Conservation (phyloP, 1,140 invertebrate genomes). For the Amyelois transitella region DNA sequence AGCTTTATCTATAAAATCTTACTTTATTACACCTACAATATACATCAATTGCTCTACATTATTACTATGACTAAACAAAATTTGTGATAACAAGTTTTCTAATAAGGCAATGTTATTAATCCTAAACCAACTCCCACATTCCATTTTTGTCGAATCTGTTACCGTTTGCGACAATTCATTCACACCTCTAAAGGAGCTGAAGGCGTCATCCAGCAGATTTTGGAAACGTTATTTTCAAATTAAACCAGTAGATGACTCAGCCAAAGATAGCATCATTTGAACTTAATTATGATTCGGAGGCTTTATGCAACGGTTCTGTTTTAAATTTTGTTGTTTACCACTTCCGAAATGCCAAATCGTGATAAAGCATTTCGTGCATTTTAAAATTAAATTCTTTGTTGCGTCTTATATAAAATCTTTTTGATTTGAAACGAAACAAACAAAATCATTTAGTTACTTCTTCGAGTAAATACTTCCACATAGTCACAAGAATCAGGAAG, state of each 20-base stretch:
- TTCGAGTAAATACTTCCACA: too few relatives aligned
- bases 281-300: neutral
- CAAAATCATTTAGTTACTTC: too few relatives aligned
- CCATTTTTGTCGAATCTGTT: slow-evolving; percentile 39
- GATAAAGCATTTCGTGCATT: slow-evolving; percentile 5
- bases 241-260: neutral
- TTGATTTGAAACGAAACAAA: too few relatives aligned
- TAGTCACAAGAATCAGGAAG: too few relatives aligned
- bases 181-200: slow-evolving; percentile 13
- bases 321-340: too few relatives aligned
- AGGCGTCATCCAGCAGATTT: neutral
- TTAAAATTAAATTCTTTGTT: slow-evolving; percentile 19
- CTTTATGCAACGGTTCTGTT: neutral
- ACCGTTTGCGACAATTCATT: slow-evolving; percentile 26
- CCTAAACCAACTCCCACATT: slow-evolving; percentile 6
- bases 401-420: too few relatives aligned
- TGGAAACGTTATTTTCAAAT: neutral
- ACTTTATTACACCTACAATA: too few relatives aligned
- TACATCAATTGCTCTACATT: too few relatives aligned
- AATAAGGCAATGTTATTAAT: slow-evolving; percentile 6
- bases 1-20: neutral
- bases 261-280: neutral
- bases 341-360: neutral
- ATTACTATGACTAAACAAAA: too few relatives aligned
- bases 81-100: too few relatives aligned